These are phyloP conservation scores for Trichonephila inaurata DNA, from an alignment of 1,140 invertebrate genomes.

Conservation along the genomic window DNA sequence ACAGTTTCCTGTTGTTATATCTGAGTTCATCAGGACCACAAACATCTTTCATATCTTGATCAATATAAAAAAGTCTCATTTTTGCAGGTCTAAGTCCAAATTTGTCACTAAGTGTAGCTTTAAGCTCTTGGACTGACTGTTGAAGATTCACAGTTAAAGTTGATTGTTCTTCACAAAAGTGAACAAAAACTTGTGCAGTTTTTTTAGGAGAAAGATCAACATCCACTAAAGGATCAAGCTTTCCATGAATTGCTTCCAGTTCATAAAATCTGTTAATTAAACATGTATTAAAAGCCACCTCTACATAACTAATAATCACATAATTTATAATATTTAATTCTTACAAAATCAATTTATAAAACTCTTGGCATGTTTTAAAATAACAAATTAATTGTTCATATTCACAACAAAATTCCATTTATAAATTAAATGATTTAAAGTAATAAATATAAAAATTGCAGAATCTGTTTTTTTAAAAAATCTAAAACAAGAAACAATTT, in stretches of 20 bases:
- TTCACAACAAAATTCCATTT: too few relatives aligned
- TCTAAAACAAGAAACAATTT: too few relatives aligned
- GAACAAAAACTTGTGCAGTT: conserved; percentile 90
- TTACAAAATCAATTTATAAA: too few relatives aligned
- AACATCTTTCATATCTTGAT: conserved; percentile 85
- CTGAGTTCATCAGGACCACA: conserved; percentile 91
- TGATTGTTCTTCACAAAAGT: conserved; percentile 87
- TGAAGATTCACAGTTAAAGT: conserved; percentile 77
- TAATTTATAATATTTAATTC: too few relatives aligned
- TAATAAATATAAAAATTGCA: too few relatives aligned
- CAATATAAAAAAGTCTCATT: conserved; percentile 91
- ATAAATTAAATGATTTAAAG: too few relatives aligned
- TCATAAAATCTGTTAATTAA: conserved; percentile 87
- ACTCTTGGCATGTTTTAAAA: too few relatives aligned
- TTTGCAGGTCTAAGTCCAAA: conserved; percentile 88
- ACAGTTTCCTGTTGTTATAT: conserved; percentile 92
- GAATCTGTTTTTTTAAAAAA: too few relatives aligned
- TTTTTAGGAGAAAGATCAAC: conserved; percentile 92
- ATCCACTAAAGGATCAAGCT: conserved; percentile 91
- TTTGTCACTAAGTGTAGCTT: conserved; percentile 77
- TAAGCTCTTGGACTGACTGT: conserved; percentile 78
- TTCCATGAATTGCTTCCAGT: conserved; percentile 89
- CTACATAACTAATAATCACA: too few relatives aligned
- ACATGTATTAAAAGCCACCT: neutral
- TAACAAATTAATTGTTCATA: too few relatives aligned